Evolutionary conservation across 2,888 invertebrate species (phyloP).

Genomic region (Drosophila quinaria): DNA sequence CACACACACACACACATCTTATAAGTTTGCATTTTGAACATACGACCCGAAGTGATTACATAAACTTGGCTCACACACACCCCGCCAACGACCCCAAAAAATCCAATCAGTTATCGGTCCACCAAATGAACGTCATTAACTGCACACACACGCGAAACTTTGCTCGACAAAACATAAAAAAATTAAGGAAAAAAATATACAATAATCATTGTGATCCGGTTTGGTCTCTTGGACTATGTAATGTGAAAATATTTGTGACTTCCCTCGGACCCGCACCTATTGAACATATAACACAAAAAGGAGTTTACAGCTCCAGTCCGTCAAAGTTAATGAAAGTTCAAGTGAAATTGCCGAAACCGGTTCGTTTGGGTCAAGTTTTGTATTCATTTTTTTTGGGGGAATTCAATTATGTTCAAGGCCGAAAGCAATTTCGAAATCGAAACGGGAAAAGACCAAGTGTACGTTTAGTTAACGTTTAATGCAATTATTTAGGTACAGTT

Average conservation of each 20-base stretch:
- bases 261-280: slow-evolving; percentile 21
- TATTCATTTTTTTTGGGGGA: slow-evolving; percentile 31
- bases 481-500: slow-evolving; percentile 35
- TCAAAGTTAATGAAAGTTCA: slow-evolving; percentile 73
- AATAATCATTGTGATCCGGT: slow-evolving; percentile 52
- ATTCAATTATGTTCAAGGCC: slow-evolving; percentile 75
- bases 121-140: slow-evolving; percentile 53
- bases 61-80: slow-evolving; percentile 40
- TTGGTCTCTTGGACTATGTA: slow-evolving; percentile 45
- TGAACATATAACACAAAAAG: slow-evolving; percentile 31
- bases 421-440: slow-evolving; percentile 45
- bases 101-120: slow-evolving; percentile 45
- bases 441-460: slow-evolving; percentile 39
- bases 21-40: slow-evolving; percentile 65
- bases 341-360: slow-evolving; percentile 74
- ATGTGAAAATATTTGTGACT: slow-evolving; percentile 41
- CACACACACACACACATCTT: slow-evolving; percentile 27
- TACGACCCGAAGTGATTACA: slow-evolving; percentile 62
- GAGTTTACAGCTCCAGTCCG: slow-evolving; percentile 33
- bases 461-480: slow-evolving; percentile 8
- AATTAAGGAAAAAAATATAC: slow-evolving; percentile 1
- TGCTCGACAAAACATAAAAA: slow-evolving; percentile 28
- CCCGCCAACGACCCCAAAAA: slow-evolving; percentile 12
- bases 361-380: slow-evolving; percentile 57
- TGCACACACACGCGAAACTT: slow-evolving; percentile 38